phyloP scores from a whole-genome alignment of 2,888 invertebrate genomes.

The Molorchus minor region DNA sequence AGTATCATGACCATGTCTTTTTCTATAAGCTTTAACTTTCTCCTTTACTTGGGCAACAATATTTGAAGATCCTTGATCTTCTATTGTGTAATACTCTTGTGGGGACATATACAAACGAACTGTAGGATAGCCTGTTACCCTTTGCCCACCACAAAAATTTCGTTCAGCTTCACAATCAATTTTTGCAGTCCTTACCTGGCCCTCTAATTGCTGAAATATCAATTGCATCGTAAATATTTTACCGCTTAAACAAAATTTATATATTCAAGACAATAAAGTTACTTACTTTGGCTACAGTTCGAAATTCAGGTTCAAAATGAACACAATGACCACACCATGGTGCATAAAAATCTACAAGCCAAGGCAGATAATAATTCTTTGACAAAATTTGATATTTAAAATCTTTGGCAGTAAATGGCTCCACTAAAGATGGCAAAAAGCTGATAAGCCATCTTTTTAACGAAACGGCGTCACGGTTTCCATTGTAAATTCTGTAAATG shows the following conservation, averaged over 20 bases:
- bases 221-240: constrained; percentile 12
- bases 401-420: constrained; percentile 61
- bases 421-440: constrained; percentile 70
- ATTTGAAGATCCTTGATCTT: constrained; percentile 38
- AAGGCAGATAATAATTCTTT: constrained; percentile 60
- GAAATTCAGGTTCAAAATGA: constrained; percentile 74
- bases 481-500: constrained; percentile 66
- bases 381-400: constrained; percentile 64
- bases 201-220: constrained; percentile 63
- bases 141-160: constrained; percentile 65
- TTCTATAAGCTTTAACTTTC: constrained; percentile 34
- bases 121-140: constrained; percentile 69
- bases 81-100: constrained; percentile 50
- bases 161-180: constrained; percentile 71
- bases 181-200: constrained; percentile 68
- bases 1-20: constrained; percentile 63
- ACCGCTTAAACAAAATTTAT: background rate
- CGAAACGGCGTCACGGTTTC: constrained; percentile 70
- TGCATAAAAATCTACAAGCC: constrained; percentile 74
- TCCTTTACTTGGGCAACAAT: constrained; percentile 43
- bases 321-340: constrained; percentile 75
- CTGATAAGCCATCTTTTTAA: constrained; percentile 71
- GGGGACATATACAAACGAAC: constrained; percentile 64
- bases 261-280: background rate
- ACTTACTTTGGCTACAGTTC: constrained; percentile 65